phyloP scores from a whole-genome alignment of 2,797 vertebrate species.

The Pipistrellus pipistrellus region DNA sequence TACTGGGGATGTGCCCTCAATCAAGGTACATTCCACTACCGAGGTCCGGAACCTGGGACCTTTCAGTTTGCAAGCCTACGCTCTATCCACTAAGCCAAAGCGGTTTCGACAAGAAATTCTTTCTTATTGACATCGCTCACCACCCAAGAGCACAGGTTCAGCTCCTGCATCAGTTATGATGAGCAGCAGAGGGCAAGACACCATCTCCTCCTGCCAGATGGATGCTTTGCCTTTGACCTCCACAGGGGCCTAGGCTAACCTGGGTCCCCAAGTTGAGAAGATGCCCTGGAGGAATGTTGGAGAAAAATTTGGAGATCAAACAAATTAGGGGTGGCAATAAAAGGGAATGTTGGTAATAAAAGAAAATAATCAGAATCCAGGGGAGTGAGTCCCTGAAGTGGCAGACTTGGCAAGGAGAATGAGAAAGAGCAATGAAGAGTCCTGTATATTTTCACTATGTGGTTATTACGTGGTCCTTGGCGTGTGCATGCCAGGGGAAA shows the following conservation, averaged over 20 bases:
- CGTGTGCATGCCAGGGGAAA: not conserved
- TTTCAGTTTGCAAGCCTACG: too few species aligned
- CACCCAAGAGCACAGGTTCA: not conserved
- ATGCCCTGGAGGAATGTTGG: not conserved
- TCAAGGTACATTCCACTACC: too few species aligned
- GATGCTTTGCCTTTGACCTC: too few species aligned
- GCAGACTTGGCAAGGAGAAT: not conserved
- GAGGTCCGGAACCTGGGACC: too few species aligned
- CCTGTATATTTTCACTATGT: not conserved
- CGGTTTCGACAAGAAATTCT: not conserved
- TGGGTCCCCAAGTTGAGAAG: not conserved
- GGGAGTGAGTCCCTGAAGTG: not conserved
- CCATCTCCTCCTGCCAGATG: too few species aligned
- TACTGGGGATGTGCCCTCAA: too few species aligned
- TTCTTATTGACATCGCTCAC: not conserved
- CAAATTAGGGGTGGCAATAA: not conserved
- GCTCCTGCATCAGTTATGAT: not conserved
- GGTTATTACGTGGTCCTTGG: not conserved
- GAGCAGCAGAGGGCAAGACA: not conserved
- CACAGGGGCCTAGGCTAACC: not conserved
- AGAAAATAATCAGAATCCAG: not conserved
- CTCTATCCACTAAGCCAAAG: too few species aligned
- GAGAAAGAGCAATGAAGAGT: not conserved
- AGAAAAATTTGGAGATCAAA: not conserved
- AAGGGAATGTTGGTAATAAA: slow-evolving; percentile 23